Evolutionary conservation across 2,888 invertebrate species (phyloP), one percentile per base, ranked within the genome.

Genomic region (Drosophila tanythrix): DNA sequence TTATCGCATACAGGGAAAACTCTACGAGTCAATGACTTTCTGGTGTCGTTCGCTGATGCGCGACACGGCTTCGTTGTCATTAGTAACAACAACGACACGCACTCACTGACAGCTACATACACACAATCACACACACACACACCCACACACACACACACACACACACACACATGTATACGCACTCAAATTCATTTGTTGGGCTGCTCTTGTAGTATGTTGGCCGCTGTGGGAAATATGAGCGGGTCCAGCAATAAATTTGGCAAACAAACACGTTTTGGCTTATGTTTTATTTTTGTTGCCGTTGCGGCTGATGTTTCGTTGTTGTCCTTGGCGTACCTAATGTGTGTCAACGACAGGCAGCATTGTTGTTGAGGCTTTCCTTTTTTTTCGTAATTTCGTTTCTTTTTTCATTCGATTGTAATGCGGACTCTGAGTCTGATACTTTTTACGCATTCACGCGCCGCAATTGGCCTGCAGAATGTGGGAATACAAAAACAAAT

Each of bases 31-130:
- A 86, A 86, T 86, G 85, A 86, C 85, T 88, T 86, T 86, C 74
- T 86, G 88, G 88, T 86, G 85, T 86, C 81, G 85, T 66, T 81
- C 88, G 86, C 83, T 86, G 85, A 86, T 86, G 85, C 87, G 88
- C 83, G 81, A 74, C 83, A 78, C 86, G 83, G 86, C 69, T 63
- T 78, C 88, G 88, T 86, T 86, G 85, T 86, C 85, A 88, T 86
- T 86, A 86, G 88, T 83, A 86, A 88, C 85, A 86, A 85, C 82
- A 81, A 76, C 72, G 71, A 76, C 76, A 87, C 75, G 82, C 87
- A 75, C 79, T 70, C 79, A 74, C 66, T 52, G 40, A 59, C 67
- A 75, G 53, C 15, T 50, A 52, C 18, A 55, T 38, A 43, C 29
- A 33, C 15, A 38, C 10, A 50, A 33, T 33, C 35, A 67, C 21